Evolutionary conservation across 1,140 invertebrate genomes (phyloP).

Genomic region (Lysiphlebus fabarum): DNA sequence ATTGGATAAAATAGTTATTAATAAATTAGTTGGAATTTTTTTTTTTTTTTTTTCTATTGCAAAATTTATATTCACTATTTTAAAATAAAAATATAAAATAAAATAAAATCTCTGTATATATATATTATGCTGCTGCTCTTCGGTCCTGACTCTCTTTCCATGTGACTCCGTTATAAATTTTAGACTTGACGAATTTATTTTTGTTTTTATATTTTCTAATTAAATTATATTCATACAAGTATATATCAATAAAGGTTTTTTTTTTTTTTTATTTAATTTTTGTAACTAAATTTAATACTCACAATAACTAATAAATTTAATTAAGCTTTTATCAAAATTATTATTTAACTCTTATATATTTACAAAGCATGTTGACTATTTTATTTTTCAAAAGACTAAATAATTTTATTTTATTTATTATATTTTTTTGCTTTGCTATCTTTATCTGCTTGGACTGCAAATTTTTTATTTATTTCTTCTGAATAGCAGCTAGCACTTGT

Average conservation of each 20-base stretch:
- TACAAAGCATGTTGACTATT: too few species aligned
- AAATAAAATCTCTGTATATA: not conserved
- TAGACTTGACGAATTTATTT: not conserved
- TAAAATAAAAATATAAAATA: too few species aligned
- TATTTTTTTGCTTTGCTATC: slow-evolving; percentile 21
- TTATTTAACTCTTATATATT: too few species aligned
- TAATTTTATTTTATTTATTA: not conserved
- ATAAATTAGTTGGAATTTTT: too few species aligned
- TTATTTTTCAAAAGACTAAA: slow-evolving; percentile 4
- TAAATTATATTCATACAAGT: too few species aligned
- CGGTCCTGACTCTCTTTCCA: slow-evolving; percentile 54
- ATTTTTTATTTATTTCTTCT: slow-evolving; percentile 33
- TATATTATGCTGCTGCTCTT: slow-evolving; percentile 49
- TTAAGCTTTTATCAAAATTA: too few species aligned
- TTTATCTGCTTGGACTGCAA: slow-evolving; percentile 44
- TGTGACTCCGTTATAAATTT: slow-evolving; percentile 38
- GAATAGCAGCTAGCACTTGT: not conserved
- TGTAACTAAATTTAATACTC: too few species aligned
- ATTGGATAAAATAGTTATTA: too few species aligned
- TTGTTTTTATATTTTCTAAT: not conserved
- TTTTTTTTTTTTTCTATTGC: too few species aligned
- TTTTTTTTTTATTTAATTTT: too few species aligned
- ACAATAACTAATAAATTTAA: too few species aligned
- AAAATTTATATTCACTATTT: too few species aligned
- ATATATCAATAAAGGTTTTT: not conserved